phyloP scores from a whole-genome alignment of 2,888 invertebrate species.

The Mesorhabditis spiculigera region DNA sequence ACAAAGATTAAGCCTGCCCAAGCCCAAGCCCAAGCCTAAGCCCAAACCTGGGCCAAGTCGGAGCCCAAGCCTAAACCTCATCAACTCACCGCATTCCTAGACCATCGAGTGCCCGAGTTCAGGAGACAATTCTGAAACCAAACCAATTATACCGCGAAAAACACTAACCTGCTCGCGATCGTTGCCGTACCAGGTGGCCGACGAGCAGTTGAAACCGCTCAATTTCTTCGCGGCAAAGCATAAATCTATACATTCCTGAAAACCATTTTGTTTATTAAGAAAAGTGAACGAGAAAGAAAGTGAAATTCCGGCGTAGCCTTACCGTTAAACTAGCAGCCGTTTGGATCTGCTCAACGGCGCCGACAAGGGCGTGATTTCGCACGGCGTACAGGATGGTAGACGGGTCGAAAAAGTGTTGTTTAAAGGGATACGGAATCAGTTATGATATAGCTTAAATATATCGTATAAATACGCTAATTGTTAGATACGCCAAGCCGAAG shows the following conservation, averaged over 20 bases:
- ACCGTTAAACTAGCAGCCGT: neutral
- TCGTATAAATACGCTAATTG: too few species aligned
- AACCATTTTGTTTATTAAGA: neutral
- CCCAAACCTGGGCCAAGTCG: too few species aligned
- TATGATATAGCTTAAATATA: too few species aligned
- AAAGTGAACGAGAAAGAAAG: too few species aligned
- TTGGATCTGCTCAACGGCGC: neutral
- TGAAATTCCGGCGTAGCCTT: too few species aligned
- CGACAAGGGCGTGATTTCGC: neutral
- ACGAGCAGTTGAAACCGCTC: neutral
- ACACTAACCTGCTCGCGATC: neutral
- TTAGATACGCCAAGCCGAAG: too few species aligned
- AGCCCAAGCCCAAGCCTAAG: too few species aligned
- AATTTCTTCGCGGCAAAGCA: neutral
- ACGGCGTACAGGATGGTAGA: neutral
- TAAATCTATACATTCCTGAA: neutral
- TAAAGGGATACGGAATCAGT: too few species aligned
- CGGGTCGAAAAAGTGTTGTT: neutral
- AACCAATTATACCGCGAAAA: too few species aligned
- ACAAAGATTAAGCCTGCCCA: too few species aligned
- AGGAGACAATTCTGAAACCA: neutral
- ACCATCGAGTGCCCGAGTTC: neutral
- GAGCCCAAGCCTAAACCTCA: too few species aligned
- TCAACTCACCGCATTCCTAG: neutral
- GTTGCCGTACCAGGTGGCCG: neutral